A percentile compares a stretch with the other conserved stretches of the same genome.
Conservation (phyloP, 2,797 vertebrate species). For the Schizopygopsis pylzovi region DNA sequence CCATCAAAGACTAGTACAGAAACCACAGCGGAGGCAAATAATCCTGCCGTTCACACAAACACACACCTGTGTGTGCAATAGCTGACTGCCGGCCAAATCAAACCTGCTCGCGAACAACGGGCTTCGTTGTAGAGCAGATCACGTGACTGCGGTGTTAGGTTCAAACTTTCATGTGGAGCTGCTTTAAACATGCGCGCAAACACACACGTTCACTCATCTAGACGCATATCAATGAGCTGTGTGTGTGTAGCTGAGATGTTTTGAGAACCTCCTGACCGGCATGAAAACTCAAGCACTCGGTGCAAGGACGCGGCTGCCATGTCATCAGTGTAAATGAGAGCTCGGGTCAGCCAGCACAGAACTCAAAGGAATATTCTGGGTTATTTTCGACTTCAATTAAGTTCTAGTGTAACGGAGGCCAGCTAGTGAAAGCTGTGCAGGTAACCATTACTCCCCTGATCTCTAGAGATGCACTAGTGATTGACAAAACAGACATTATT, state of each 20-base stretch:
- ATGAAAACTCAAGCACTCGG: slow-evolving; percentile 40
- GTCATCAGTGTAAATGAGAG: neutral
- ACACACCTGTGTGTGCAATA: slow-evolving; percentile 49
- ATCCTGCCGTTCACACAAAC: slow-evolving; percentile 21
- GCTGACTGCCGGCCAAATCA: slow-evolving; percentile 38
- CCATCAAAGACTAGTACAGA: slow-evolving; percentile 16
- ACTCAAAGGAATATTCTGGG: neutral
- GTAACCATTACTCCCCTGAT: neutral
- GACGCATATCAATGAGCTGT: slow-evolving; percentile 25
- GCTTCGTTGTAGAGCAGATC: slow-evolving; percentile 35
- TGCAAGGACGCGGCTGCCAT: slow-evolving; percentile 5
- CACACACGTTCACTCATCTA: neutral
- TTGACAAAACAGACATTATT: neutral
- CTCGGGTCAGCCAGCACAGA: neutral
- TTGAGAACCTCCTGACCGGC: slow-evolving; percentile 56
- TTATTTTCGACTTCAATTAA: neutral
- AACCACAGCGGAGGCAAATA: slow-evolving; percentile 24
- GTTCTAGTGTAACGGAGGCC: neutral
- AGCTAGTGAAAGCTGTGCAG: neutral
- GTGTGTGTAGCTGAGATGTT: slow-evolving; percentile 30
- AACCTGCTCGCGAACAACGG: slow-evolving; percentile 48
- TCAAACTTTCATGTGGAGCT: slow-evolving; percentile 32
- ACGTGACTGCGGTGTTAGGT: slow-evolving; percentile 25
- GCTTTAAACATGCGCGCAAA: slow-evolving; percentile 32
- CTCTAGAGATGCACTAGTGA: neutral